Conservation (phyloP, 2,113 vertebrate species). For the Rhinolophus sinicus region DNA sequence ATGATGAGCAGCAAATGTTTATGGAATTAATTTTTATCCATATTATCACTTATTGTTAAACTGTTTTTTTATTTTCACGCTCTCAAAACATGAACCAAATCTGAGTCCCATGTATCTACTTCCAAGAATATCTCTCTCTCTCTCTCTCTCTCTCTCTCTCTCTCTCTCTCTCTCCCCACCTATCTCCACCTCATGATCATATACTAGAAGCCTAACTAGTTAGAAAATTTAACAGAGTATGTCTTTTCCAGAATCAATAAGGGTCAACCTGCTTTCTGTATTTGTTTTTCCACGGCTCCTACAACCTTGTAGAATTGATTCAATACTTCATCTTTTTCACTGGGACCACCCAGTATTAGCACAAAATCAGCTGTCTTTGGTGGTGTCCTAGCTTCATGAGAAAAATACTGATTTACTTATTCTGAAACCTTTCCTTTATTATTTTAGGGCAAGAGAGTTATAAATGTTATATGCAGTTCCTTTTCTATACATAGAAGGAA, state of each 20-base stretch:
- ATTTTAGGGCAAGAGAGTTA: constrained; percentile 54
- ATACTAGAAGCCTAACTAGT: background rate
- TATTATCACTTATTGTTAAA: background rate
- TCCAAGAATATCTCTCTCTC: background rate
- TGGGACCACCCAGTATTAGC: constrained; percentile 39
- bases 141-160: no score
- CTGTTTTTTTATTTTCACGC: background rate
- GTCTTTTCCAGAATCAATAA: constrained; percentile 49
- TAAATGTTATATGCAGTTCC: background rate
- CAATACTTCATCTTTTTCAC: constrained; percentile 24
- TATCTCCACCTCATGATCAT: background rate
- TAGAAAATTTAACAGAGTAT: constrained; percentile 26
- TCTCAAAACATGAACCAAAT: constrained; percentile 18
- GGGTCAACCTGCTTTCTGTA: background rate
- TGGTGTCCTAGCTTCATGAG: background rate
- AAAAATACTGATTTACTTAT: constrained; percentile 43
- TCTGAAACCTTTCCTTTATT: constrained; percentile 23
- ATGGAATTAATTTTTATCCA: background rate
- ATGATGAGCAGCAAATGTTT: background rate
- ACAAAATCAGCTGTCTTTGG: constrained; percentile 37
- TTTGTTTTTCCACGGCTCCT: constrained; percentile 59
- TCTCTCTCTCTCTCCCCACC: no score
- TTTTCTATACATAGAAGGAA: background rate
- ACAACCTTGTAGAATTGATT: constrained; percentile 36
- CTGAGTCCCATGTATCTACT: background rate